Conservation (phyloP, 2,888 invertebrate genomes). For the Acrobasis repandana region DNA sequence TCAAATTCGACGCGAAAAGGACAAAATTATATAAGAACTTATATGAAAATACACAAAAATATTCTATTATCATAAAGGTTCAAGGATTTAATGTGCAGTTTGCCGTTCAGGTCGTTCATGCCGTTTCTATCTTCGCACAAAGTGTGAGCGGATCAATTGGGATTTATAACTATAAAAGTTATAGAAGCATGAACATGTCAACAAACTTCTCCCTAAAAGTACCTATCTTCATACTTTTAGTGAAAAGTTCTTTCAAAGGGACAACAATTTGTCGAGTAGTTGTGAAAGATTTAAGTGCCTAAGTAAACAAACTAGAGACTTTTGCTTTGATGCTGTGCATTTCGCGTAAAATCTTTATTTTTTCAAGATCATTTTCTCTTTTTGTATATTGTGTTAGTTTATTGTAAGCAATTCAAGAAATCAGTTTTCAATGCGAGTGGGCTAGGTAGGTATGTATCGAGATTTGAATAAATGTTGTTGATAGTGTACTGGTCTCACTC, state of each 20-base stretch:
- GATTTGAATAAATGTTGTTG: no score
- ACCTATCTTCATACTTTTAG: neutral
- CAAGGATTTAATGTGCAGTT: slow-evolving; percentile 26
- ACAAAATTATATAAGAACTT: neutral
- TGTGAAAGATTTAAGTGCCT: neutral
- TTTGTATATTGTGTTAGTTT: neutral
- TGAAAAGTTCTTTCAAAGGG: neutral
- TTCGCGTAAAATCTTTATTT: neutral
- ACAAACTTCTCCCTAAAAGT: slow-evolving; percentile 23
- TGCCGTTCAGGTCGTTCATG: slow-evolving; percentile 27
- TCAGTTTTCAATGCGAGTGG: no score
- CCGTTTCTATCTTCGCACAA: slow-evolving; percentile 24
- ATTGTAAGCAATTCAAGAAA: no score
- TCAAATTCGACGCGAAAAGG: neutral
- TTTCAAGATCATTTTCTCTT: neutral
- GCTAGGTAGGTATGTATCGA: no score
- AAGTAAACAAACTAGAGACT: neutral
- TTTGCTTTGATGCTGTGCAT: neutral
- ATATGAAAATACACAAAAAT: neutral
- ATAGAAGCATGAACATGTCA: slow-evolving; percentile 20
- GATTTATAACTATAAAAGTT: slow-evolving; percentile 22
- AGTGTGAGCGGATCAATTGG: slow-evolving; percentile 27
- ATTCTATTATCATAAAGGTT: slow-evolving; percentile 25
- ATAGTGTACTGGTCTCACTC: no score
- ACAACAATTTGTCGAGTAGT: neutral